These are phyloP conservation scores for Zoanthus solanderi DNA, from an alignment of 92 coral and sea anemone species.

Conservation along the genomic window DNA sequence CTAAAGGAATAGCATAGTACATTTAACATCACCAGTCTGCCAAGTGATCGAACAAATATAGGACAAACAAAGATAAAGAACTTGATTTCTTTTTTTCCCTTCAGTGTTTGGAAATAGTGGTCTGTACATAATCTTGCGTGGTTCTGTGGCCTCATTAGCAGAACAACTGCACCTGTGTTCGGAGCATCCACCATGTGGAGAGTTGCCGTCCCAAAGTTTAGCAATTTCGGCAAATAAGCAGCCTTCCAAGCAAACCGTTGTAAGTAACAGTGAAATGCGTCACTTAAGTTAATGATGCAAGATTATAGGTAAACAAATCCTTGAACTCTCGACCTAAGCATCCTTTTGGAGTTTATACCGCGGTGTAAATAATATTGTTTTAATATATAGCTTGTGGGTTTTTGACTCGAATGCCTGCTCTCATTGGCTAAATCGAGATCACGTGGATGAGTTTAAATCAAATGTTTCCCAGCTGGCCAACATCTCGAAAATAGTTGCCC, in stretches of 20 bases:
- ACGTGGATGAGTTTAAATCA: too few species aligned
- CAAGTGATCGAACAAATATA: not conserved
- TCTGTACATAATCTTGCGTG: constrained; percentile 83
- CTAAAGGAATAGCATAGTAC: not conserved
- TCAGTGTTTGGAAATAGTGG: constrained; percentile 93
- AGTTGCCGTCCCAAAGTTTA: constrained; percentile 64
- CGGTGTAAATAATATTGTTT: too few species aligned
- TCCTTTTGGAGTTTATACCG: too few species aligned
- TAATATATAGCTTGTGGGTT: too few species aligned
- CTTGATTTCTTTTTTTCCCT: not conserved
- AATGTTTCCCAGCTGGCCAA: too few species aligned
- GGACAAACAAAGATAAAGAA: not conserved
- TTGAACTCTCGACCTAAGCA: too few species aligned
- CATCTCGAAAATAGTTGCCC: too few species aligned
- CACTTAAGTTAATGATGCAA: too few species aligned
- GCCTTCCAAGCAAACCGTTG: constrained; percentile 23
- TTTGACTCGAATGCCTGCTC: too few species aligned
- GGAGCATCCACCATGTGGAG: constrained; percentile 37
- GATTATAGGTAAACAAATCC: too few species aligned
- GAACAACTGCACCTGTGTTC: constrained; percentile 58
- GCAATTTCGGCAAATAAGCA: constrained; percentile 64
- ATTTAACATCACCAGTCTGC: not conserved
- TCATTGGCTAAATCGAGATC: too few species aligned
- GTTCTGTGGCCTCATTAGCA: constrained; percentile 78
- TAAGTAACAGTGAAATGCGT: not conserved